Evolutionary conservation across 2,797 vertebrate species (phyloP).

Genomic region (Sebastiscus albofasciatus): DNA sequence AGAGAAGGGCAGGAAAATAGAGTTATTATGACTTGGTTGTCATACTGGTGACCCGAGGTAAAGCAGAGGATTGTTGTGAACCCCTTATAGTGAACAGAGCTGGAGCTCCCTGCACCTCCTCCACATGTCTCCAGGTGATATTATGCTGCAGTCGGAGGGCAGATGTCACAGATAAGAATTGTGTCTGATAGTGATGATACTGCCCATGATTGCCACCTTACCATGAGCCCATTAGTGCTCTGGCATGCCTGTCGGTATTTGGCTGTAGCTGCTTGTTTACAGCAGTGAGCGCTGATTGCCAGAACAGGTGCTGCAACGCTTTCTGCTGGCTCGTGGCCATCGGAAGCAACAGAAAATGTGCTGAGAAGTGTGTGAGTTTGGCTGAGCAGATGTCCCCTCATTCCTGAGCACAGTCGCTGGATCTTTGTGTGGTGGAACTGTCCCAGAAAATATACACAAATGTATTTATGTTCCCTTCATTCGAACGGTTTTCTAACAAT

Average conservation of each 20-base stretch:
- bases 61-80: neutral
- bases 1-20: slow-evolving; percentile 1
- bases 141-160: slow-evolving; percentile 4
- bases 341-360: neutral
- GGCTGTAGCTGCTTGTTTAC: slow-evolving; percentile 26
- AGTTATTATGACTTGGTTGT: slow-evolving; percentile 15
- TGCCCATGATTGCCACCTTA: slow-evolving; percentile 12
- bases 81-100: neutral
- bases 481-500: neutral
- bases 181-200: slow-evolving; percentile 1
- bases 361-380: neutral
- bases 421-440: neutral
- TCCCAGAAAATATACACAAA: neutral
- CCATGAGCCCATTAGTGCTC: slow-evolving; percentile 29
- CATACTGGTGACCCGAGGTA: neutral
- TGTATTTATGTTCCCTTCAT: neutral
- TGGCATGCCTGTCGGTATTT: slow-evolving; percentile 24
- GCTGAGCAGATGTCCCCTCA: slow-evolving; percentile 7
- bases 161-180: slow-evolving; percentile 25
- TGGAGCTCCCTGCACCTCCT: neutral
- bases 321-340: slow-evolving; percentile 36
- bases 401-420: neutral
- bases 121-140: slow-evolving; percentile 4
- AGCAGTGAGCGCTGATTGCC: slow-evolving; percentile 12
- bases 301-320: slow-evolving; percentile 34